Evolutionary conservation across 1,140 invertebrate genomes (phyloP).

Genomic region (Dinothrombium tinctorium): DNA sequence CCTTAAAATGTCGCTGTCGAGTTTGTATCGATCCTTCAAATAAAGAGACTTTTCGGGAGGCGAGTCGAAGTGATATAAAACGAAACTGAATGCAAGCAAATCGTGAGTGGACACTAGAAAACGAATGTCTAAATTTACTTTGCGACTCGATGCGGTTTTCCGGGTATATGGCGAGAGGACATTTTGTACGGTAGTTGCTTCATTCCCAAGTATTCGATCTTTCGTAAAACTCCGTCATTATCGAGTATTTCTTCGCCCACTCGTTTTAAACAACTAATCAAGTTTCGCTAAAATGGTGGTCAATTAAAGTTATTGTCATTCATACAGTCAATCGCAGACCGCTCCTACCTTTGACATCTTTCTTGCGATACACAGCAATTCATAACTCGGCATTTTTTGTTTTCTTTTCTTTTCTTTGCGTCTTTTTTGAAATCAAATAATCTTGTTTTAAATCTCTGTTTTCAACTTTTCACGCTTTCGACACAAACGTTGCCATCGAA

Average conservation of each 20-base stretch:
- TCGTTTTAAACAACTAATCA: constrained; percentile 37
- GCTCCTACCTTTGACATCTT: too few species aligned
- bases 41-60: constrained; percentile 25
- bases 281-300: constrained; percentile 37
- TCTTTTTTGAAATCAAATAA: too few species aligned
- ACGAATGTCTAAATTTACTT: background rate
- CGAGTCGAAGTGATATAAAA: constrained; percentile 40
- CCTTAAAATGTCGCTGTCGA: constrained; percentile 47
- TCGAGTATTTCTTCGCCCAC: constrained; percentile 40
- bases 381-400: too few species aligned
- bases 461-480: too few species aligned
- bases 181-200: constrained; percentile 42
- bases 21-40: constrained; percentile 35
- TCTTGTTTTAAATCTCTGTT: too few species aligned
- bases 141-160: background rate
- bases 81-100: constrained; percentile 32
- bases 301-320: too few species aligned
- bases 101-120: background rate
- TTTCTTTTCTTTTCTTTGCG: too few species aligned
- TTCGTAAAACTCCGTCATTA: constrained; percentile 46
- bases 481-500: too few species aligned
- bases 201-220: constrained; percentile 51
- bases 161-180: background rate
- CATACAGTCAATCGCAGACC: too few species aligned
- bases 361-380: too few species aligned